Conservation (phyloP, 2,113 vertebrate genomes). For the Ornithorhynchus anatinus region DNA sequence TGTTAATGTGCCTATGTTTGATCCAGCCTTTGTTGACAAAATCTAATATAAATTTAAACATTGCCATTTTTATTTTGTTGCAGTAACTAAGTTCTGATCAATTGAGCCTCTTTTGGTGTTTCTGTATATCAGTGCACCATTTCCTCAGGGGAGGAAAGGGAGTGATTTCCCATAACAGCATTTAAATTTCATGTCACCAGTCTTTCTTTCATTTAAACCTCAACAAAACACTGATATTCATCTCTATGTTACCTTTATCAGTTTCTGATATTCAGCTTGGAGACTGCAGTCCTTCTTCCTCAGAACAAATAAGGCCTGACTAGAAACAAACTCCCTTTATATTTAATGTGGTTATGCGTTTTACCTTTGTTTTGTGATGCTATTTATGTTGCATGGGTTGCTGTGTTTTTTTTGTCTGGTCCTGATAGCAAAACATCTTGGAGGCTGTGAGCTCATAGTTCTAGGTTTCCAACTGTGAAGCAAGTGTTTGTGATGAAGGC, state of each 20-base stretch:
- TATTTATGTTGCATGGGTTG: too few species aligned
- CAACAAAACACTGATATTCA: not conserved
- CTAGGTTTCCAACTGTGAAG: too few species aligned
- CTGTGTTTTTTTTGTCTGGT: too few species aligned
- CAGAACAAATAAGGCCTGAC: not conserved
- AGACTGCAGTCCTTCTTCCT: not conserved
- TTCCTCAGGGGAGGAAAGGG: not conserved
- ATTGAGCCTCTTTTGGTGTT: not conserved
- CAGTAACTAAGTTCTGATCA: not conserved
- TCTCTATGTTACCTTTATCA: not conserved
- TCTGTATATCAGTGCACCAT: not conserved
- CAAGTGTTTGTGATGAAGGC: too few species aligned
- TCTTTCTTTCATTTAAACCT: not conserved
- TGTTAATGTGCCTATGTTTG: not conserved
- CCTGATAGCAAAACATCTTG: too few species aligned
- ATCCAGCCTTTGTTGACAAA: not conserved
- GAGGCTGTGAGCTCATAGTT: too few species aligned
- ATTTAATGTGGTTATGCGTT: too few species aligned
- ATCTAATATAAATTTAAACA: accelerated
- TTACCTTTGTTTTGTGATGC: too few species aligned
- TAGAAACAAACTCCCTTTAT: too few species aligned
- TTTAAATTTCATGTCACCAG: not conserved
- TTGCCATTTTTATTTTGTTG: not conserved
- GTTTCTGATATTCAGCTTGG: not conserved
- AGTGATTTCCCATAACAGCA: not conserved